Evolutionary conservation across 2,888 invertebrate genomes (phyloP).

Genomic region (Galerucella pusilla): DNA sequence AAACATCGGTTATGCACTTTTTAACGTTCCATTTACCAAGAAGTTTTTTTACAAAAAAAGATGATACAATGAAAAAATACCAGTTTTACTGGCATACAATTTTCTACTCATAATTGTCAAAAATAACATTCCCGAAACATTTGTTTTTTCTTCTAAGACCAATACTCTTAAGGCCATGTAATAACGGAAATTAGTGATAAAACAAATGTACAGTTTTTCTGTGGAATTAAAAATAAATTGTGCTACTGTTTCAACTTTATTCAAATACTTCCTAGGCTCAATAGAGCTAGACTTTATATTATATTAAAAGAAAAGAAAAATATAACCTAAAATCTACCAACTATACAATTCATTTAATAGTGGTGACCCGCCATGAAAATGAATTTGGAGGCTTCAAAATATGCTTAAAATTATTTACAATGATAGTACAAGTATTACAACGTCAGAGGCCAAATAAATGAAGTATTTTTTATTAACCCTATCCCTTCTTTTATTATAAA

Average conservation of each 20-base stretch:
- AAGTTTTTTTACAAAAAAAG: neutral
- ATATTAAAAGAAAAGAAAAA: constrained; percentile 57
- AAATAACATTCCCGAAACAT: constrained; percentile 40
- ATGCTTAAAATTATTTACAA: constrained; percentile 56
- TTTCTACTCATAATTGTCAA: constrained; percentile 22
- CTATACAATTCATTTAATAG: constrained; percentile 64
- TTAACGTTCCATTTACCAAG: constrained; percentile 24
- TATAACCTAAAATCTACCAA: constrained; percentile 62
- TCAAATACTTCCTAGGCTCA: constrained; percentile 60
- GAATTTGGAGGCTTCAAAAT: constrained; percentile 51
- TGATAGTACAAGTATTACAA: constrained; percentile 51
- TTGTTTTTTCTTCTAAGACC: constrained; percentile 20
- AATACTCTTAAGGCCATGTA: constrained; percentile 11
- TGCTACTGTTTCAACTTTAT: constrained; percentile 64
- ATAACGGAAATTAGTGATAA: constrained; percentile 40
- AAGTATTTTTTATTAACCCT: constrained; percentile 4
- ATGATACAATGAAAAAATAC: constrained; percentile 18
- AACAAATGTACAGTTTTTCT: constrained; percentile 46
- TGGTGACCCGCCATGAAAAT: constrained; percentile 59
- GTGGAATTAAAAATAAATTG: constrained; percentile 64
- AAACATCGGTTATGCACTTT: neutral
- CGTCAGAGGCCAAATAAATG: constrained; percentile 32
- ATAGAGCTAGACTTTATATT: constrained; percentile 57
- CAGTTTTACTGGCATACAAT: constrained; percentile 19
- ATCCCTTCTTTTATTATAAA: neutral